Conservation (phyloP, 2,888 invertebrate species). For the Pammene aurita region DNA sequence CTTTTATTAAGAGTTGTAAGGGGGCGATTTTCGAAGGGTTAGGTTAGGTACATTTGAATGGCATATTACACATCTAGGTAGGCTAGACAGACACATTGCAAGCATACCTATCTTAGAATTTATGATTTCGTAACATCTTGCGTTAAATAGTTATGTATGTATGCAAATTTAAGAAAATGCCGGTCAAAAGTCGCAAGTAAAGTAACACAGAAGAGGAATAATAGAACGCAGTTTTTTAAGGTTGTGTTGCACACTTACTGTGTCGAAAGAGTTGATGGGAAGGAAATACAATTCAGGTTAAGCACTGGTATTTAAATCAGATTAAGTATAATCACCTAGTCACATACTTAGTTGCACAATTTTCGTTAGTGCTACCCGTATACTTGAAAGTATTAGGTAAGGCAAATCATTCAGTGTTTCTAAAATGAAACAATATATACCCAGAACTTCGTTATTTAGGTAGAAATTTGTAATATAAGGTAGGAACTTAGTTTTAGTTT, state of each 20-base stretch:
- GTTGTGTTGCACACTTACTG: not conserved
- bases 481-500: no score
- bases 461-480: no score
- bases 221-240: not conserved
- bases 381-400: no score
- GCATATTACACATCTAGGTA: not conserved
- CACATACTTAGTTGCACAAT: no score
- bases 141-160: not conserved
- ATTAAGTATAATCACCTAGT: not conserved
- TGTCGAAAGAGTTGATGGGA: conserved; percentile 7
- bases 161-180: conserved; percentile 9
- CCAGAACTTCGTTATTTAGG: no score
- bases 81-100: not conserved
- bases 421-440: no score
- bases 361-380: not conserved
- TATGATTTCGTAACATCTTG: not conserved
- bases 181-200: not conserved
- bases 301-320: conserved; percentile 5
- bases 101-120: not conserved
- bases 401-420: no score
- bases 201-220: no score
- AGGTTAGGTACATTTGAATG: not conserved
- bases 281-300: conserved; percentile 14
- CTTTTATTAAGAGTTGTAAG: no score
- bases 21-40: no score